Evolutionary conservation across 1,140 invertebrate species (phyloP), one percentile per base, ranked within the genome.

Genomic region (Neuroterus valhalla): DNA sequence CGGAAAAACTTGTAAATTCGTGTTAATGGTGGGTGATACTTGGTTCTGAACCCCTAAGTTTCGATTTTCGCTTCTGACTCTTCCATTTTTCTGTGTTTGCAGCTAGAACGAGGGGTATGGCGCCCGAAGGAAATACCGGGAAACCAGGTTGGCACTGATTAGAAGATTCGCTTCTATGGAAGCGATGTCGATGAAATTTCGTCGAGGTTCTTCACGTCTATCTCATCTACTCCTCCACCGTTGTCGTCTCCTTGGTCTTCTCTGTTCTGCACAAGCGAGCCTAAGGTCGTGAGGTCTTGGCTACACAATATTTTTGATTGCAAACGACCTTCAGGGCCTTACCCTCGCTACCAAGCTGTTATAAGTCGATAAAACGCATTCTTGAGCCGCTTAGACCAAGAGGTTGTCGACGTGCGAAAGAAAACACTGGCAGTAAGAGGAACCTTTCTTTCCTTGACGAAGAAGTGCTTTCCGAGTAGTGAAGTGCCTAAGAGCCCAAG

Each of bases 401-500:
- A 42, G 46, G 12, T 19, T 11, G 14, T 19, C 15, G 3, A 68
- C 23, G 38, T 21, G 52, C 23, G 66, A 46, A 55, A 23, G n/a
- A 21, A 19, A 38, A 66, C 55, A 76, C 14, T 68, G 66, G 71
- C 68, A 38, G 8, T 38, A 5, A 0, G 1, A 38, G 31, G 5
- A 0, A 38, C 31, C 4, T 38, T 38, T 62, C 14, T 62, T 62
- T 62, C 23, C 26, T 62, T 21, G 14, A 15, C 3, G 44, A 31
- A 69, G 17, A 69, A 69, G 38, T 26, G 44, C 14, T 23, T 38
- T 45, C 11, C 10, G 23, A 17, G 26, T n/a, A 42, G 62, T 70
- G 74, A 55, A 42, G 68, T 72, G 38, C 44, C 19, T 66, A 75
- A 71, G 26, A 50, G 78, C 74, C 68, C 48, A 50, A 71, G 55